Base-by-base conservation (phyloP, 2,113 vertebrate species). In the Calypte anna region DNA sequence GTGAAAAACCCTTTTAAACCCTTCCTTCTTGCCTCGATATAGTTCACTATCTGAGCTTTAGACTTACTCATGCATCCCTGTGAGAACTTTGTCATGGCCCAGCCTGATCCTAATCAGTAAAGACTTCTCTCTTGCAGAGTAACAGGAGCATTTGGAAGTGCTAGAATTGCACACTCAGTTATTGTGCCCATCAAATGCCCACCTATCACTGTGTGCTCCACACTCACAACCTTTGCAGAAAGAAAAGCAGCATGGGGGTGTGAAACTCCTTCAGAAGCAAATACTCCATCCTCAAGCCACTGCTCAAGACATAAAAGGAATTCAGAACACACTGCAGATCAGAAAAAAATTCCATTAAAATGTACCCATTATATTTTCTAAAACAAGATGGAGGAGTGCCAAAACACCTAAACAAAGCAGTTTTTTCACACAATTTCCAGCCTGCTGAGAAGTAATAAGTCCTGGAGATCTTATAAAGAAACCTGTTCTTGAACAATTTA, bases 381-480 rank as follows among this genome's bases (percentile, higher is more conserved):
- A 91, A 95, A 74, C 68, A 94, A 90, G 87, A 80, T 63, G 93
- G 87, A 82, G 27, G 12, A 74, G 7, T 44, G 93, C 94, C 95
- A 94, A 85, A 96, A 86, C 83, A 93, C 68, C 87, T 86, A 77
- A 95, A 95, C 87, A 90, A 96, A 95, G 89, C 88, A 62, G 15
- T 33, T 87, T 88, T 82, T 92, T 67, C 84, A 73, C 31, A 1
- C 79, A 51, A 78, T 96, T 95, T 95, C 94, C 63, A 96, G 77
- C 91, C 87, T 82, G 82, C 90, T 83, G 88, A 88, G 94, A 96
- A 91, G 64, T 59, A 93, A 81, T 94, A 96, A 96, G 72, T 84
- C 24, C 82, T 81, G 79, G 91, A 95, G 68, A 88, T 90, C 72
- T 59, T 83, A 94, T 73, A 96, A 93, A 96, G 91, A 93, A 96